Conservation (phyloP, 2,888 invertebrate genomes). For the Anorthoa munda region DNA sequence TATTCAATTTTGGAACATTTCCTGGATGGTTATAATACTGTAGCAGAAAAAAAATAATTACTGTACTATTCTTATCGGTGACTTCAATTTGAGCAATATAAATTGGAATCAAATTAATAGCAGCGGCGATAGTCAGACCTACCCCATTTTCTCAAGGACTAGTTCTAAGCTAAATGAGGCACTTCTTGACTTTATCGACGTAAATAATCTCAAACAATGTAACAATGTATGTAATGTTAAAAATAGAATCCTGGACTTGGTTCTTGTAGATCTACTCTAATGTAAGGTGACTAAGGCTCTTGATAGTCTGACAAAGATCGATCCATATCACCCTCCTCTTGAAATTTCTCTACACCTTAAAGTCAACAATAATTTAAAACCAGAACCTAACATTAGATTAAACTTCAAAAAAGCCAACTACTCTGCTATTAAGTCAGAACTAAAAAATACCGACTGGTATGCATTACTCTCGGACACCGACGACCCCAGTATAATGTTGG, state of each 20-base stretch:
- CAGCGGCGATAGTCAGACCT: neutral
- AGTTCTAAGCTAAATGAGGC: constrained; percentile 3
- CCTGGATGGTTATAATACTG: too few relatives aligned
- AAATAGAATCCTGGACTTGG: constrained; percentile 24
- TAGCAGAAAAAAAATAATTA: neutral
- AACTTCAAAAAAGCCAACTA: constrained; percentile 18
- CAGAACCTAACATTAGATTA: constrained; percentile 7
- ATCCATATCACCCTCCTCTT: constrained; percentile 6
- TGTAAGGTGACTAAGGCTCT: constrained; percentile 5
- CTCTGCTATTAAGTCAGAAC: constrained; percentile 1
- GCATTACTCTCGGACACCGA: too few relatives aligned
- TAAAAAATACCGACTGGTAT: too few relatives aligned
- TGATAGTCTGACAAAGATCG: constrained; percentile 11
- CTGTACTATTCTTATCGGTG: constrained; percentile 12
- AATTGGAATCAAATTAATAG: neutral
- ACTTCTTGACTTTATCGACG: constrained; percentile 6
- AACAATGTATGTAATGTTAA: constrained; percentile 20
- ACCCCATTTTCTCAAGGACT: neutral
- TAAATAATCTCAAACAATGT: constrained; percentile 1
- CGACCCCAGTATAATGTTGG: too few relatives aligned
- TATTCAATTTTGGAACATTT: too few relatives aligned
- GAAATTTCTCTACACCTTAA: constrained; percentile 1
- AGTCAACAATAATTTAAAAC: constrained; percentile 2
- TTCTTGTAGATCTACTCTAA: neutral
- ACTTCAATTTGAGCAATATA: constrained; percentile 24